A percentile compares a stretch with the other conserved stretches of the same genome.
Evolutionary conservation across 2,888 invertebrate species (phyloP).

Genomic region (Drosophila infuscata): DNA sequence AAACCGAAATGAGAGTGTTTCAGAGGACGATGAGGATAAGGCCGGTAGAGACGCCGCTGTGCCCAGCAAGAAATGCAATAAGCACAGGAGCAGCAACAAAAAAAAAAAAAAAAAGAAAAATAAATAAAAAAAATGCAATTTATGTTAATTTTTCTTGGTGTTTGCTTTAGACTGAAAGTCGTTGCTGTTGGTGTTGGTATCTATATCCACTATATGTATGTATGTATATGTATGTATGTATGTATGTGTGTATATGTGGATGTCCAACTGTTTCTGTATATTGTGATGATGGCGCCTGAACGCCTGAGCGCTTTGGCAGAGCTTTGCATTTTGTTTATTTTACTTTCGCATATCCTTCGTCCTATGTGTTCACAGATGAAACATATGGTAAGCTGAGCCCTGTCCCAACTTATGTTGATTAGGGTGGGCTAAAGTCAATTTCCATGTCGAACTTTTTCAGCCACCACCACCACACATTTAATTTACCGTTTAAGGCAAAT

Average conservation of each 20-base stretch:
- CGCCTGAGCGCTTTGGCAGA: slow-evolving; percentile 19
- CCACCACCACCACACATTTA: slow-evolving; percentile 58
- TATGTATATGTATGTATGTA: neutral
- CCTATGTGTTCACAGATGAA: slow-evolving; percentile 30
- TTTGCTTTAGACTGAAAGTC: slow-evolving; percentile 65
- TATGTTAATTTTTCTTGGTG: slow-evolving; percentile 80
- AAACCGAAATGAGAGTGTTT: slow-evolving; percentile 80
- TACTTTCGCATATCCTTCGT: slow-evolving; percentile 46
- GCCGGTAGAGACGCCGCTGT: slow-evolving; percentile 34
- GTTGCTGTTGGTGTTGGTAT: slow-evolving; percentile 19
- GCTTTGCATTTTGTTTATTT: slow-evolving; percentile 51
- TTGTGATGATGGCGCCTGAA: slow-evolving; percentile 26
- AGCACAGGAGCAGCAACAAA: slow-evolving; percentile 35
- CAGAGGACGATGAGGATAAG: slow-evolving; percentile 64
- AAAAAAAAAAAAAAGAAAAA: slow-evolving; percentile 10
- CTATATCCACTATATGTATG: slow-evolving; percentile 26
- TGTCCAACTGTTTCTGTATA: slow-evolving; percentile 10
- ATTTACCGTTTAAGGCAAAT: slow-evolving; percentile 69
- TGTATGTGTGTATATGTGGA: slow-evolving; percentile 6
- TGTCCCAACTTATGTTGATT: slow-evolving; percentile 68
- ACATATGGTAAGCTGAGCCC: slow-evolving; percentile 61
- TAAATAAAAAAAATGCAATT: slow-evolving; percentile 60
- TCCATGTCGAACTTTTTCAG: slow-evolving; percentile 55
- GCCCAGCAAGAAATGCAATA: slow-evolving; percentile 63
- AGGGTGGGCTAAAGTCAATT: slow-evolving; percentile 72